Percentiles rank a stretch among this genome's conserved stretches.
Evolutionary conservation across 1,140 invertebrate genomes (phyloP).

Genomic region (Triops cancriformis): DNA sequence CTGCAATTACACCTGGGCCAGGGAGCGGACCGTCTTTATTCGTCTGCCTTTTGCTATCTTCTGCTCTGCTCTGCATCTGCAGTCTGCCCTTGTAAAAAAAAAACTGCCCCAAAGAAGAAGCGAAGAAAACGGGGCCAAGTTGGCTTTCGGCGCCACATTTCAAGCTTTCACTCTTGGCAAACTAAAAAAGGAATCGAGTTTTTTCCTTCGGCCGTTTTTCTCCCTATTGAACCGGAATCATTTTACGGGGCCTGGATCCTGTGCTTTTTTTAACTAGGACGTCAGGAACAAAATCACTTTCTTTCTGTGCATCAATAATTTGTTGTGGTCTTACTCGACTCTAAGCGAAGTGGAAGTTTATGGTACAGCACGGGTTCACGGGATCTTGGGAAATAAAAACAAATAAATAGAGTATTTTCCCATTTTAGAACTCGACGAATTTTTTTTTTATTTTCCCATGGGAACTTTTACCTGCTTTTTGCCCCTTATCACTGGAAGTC

Average conservation of each 20-base stretch:
- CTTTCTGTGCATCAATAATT: not conserved
- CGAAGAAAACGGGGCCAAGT: not conserved
- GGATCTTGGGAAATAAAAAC: too few relatives aligned
- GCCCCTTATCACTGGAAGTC: too few relatives aligned
- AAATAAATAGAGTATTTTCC: too few relatives aligned
- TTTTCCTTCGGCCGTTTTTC: too few relatives aligned
- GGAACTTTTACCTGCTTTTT: too few relatives aligned
- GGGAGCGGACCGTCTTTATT: not conserved
- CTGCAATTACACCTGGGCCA: not conserved
- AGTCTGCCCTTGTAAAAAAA: not conserved
- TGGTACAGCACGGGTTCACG: too few relatives aligned
- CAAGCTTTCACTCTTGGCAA: constrained; percentile 9
- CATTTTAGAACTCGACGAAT: too few relatives aligned
- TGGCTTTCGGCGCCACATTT: not conserved
- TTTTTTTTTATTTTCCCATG: too few relatives aligned
- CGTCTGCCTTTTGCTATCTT: not conserved
- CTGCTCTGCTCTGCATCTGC: not conserved
- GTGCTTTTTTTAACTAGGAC: too few relatives aligned
- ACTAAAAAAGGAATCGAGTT: not conserved
- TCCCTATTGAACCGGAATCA: too few relatives aligned
- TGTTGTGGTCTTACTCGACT: not conserved
- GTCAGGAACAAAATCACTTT: not conserved
- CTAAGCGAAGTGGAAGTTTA: too few relatives aligned
- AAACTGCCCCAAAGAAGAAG: not conserved
- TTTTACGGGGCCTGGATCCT: too few relatives aligned